phyloP scores from a whole-genome alignment of 2,797 vertebrate species.

The Hybognathus amarus region DNA sequence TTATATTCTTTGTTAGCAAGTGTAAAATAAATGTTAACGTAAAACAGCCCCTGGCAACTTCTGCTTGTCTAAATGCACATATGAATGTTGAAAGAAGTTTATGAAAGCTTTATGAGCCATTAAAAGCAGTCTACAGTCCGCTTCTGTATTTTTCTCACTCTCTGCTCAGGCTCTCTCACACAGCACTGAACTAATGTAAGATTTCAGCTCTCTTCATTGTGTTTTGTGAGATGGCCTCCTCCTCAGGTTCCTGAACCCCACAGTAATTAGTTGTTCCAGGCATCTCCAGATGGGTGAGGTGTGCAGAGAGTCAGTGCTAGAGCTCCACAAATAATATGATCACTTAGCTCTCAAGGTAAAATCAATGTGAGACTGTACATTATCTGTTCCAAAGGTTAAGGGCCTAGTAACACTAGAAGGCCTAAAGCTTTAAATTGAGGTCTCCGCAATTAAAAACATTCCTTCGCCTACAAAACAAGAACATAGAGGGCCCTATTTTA shows the following conservation, averaged over 20 bases:
- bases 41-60: not conserved
- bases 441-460: slow-evolving; percentile 8
- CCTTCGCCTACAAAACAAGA: not conserved
- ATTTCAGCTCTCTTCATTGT: slow-evolving; percentile 20
- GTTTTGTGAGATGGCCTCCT: slow-evolving; percentile 28
- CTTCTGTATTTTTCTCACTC: slow-evolving; percentile 14
- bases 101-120: slow-evolving; percentile 23
- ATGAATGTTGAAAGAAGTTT: slow-evolving; percentile 33
- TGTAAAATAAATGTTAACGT: not conserved
- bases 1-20: slow-evolving; percentile 8
- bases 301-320: not conserved
- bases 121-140: slow-evolving; percentile 32
- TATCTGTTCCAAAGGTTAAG: slow-evolving; percentile 36
- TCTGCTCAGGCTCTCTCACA: slow-evolving; percentile 5
- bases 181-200: slow-evolving; percentile 35
- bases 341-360: slow-evolving; percentile 32
- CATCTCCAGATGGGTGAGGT: slow-evolving; percentile 5
- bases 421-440: slow-evolving; percentile 14
- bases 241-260: slow-evolving; percentile 23
- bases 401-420: not conserved
- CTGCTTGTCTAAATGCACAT: slow-evolving; percentile 14
- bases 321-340: slow-evolving; percentile 33
- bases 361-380: slow-evolving; percentile 34
- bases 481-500: too few species aligned
- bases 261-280: slow-evolving; percentile 45